phyloP scores from a whole-genome alignment of 2,888 invertebrate genomes.

The Electrophaes corylata region DNA sequence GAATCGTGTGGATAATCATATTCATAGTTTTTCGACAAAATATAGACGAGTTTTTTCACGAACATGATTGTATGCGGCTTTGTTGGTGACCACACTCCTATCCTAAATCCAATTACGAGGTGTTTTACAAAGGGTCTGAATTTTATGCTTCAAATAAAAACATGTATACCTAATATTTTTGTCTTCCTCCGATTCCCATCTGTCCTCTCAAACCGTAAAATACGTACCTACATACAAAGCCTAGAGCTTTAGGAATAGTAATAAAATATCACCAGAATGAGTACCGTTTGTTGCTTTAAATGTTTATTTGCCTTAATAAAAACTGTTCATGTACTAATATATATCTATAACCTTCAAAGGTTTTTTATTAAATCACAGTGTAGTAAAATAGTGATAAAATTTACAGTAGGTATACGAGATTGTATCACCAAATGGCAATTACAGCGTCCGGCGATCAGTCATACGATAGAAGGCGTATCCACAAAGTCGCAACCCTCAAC shows the following conservation, averaged over 20 bases:
- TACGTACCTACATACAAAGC: too few relatives aligned
- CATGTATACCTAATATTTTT: background rate
- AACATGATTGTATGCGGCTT: constrained; percentile 56
- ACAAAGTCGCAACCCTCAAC: constrained; percentile 65
- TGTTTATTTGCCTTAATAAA: too few relatives aligned
- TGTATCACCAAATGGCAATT: constrained; percentile 34
- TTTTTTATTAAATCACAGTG: too few relatives aligned
- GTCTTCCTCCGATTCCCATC: too few relatives aligned
- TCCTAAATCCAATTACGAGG: constrained; percentile 50
- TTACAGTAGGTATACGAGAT: too few relatives aligned
- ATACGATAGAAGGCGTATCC: constrained; percentile 60
- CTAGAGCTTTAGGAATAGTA: too few relatives aligned
- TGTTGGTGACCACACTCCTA: constrained; percentile 49
- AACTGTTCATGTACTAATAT: too few relatives aligned
- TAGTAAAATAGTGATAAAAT: too few relatives aligned
- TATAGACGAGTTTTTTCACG: constrained; percentile 64
- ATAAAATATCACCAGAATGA: too few relatives aligned
- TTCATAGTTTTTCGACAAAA: constrained; percentile 78
- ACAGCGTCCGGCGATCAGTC: constrained; percentile 40
- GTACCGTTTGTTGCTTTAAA: too few relatives aligned
- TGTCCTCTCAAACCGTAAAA: too few relatives aligned
- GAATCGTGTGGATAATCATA: constrained; percentile 82
- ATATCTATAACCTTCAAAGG: too few relatives aligned
- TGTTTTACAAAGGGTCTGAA: constrained; percentile 35
- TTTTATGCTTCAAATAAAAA: background rate